Conservation (phyloP, 2,888 invertebrate species). For the Athalia rosae region DNA sequence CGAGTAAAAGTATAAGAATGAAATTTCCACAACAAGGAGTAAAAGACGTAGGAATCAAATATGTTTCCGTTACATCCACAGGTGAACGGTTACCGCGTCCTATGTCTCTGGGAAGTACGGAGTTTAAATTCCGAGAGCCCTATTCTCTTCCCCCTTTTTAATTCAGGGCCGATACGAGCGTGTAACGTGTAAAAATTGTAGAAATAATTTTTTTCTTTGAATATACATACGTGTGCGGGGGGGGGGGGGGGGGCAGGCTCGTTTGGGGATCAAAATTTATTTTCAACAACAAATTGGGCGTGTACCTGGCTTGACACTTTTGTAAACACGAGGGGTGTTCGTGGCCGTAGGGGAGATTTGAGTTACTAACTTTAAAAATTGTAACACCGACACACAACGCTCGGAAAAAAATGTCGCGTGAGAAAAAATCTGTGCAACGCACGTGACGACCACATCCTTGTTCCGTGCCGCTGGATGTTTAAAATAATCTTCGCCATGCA, state of each 20-base stretch:
- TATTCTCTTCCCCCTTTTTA: too few species aligned
- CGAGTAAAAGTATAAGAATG: too few species aligned
- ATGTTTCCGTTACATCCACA: too few species aligned
- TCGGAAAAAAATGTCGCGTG: background rate
- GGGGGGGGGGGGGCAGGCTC: background rate
- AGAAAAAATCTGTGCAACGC: background rate
- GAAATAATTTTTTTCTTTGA: too few species aligned
- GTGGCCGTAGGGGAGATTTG: background rate
- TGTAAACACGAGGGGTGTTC: constrained; percentile 12
- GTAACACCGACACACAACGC: background rate
- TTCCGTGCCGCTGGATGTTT: constrained; percentile 13
- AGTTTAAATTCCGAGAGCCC: too few species aligned
- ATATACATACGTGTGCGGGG: background rate
- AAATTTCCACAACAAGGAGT: too few species aligned
- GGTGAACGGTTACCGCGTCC: too few species aligned
- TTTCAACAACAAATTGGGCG: constrained; percentile 12
- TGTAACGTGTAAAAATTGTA: too few species aligned
- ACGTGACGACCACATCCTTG: background rate
- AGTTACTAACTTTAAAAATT: constrained; percentile 18
- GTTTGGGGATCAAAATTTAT: background rate
- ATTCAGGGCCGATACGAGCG: too few species aligned
- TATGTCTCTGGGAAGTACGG: too few species aligned
- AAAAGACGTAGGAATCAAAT: too few species aligned
- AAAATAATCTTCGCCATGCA: background rate
- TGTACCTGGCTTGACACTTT: constrained; percentile 7